Evolutionary conservation across 2,888 invertebrate species (phyloP).

Genomic region (Harpalus rufipes): DNA sequence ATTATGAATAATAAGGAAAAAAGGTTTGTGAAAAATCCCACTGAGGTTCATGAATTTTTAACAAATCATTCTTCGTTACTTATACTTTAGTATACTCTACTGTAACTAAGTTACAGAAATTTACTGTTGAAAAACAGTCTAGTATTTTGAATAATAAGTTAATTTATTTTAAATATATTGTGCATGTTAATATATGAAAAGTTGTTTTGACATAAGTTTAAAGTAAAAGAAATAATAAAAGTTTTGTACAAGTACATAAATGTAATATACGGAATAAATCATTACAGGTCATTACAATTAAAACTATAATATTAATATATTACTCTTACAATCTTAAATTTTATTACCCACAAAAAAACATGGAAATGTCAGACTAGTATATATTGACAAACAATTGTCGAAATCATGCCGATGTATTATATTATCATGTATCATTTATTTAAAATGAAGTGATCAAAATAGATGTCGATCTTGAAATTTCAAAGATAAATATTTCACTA

Average conservation of each 20-base stretch:
- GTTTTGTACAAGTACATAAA: conserved; percentile 64
- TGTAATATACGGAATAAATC: conserved; percentile 64
- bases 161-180: not conserved
- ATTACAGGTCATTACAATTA: conserved; percentile 64
- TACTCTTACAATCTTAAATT: conserved; percentile 64
- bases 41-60: too few species aligned
- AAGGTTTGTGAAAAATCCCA: too few species aligned
- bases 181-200: not conserved
- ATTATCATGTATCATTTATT: conserved; percentile 49
- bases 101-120: too few species aligned
- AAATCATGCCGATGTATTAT: conserved; percentile 52
- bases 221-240: conserved; percentile 32
- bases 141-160: too few species aligned
- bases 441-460: conserved; percentile 22
- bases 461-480: conserved; percentile 19
- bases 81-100: too few species aligned
- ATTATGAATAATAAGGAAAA: too few species aligned
- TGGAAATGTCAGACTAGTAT: conserved; percentile 67
- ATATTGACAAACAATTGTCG: conserved; percentile 64
- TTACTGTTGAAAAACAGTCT: too few species aligned
- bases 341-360: conserved; percentile 64
- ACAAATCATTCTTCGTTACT: too few species aligned
- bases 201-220: not conserved
- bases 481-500: conserved; percentile 13
- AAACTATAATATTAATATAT: conserved; percentile 54